Percentiles rank a stretch among this genome's conserved stretches.
These are phyloP conservation scores for Macrophya alboannulata DNA, from an alignment of 2,888 invertebrate genomes.

Conservation along the genomic window DNA sequence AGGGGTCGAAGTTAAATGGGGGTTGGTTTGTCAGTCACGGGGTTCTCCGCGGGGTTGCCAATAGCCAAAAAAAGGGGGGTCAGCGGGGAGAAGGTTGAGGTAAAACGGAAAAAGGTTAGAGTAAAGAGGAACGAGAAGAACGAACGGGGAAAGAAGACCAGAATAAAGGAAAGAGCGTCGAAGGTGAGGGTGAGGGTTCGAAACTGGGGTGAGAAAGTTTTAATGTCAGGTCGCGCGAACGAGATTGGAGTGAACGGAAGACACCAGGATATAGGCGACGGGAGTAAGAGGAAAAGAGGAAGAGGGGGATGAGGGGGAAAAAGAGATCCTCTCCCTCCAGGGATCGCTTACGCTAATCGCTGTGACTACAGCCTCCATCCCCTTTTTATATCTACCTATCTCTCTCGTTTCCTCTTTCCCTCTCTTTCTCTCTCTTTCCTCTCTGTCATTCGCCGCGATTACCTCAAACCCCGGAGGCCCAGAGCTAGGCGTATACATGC, in stretches of 20 bases:
- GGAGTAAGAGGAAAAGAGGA: not conserved
- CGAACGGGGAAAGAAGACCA: not conserved
- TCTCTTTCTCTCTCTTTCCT: not conserved
- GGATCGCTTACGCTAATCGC: constrained; percentile 72
- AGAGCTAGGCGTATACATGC: not conserved
- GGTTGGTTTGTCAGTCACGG: constrained; percentile 47
- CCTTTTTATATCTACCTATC: constrained; percentile 14
- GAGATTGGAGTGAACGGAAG: constrained; percentile 64
- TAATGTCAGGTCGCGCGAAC: constrained; percentile 67
- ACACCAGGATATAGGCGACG: constrained; percentile 26
- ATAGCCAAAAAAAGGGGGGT: constrained; percentile 50
- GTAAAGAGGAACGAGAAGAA: not conserved
- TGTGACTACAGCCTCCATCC: constrained; percentile 63
- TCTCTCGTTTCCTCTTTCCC: not conserved
- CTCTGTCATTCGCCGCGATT: not conserved
- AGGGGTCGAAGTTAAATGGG: constrained; percentile 56
- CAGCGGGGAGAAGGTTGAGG: not conserved
- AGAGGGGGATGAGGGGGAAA: constrained; percentile 19
- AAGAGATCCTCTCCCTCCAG: constrained; percentile 58
- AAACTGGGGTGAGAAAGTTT: constrained; percentile 65
- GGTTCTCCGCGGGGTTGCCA: not conserved
- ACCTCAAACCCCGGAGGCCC: constrained; percentile 18
- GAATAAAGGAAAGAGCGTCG: not conserved
- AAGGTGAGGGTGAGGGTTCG: not conserved
- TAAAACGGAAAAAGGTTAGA: not conserved